Evolutionary conservation across 1,140 invertebrate genomes (phyloP).

Genomic region (Diplogasteroides magnus): DNA sequence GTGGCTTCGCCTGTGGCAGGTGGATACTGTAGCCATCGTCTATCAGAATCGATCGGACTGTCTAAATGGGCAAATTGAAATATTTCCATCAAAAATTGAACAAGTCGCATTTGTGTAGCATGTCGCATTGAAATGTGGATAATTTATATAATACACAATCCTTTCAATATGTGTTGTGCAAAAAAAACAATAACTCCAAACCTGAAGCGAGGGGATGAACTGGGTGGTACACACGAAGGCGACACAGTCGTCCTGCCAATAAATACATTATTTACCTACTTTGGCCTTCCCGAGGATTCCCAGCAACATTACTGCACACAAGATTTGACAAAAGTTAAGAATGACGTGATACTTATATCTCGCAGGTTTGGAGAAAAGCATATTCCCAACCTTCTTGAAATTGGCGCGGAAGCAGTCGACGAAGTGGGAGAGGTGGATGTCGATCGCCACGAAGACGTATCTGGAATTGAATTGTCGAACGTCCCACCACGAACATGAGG

Average conservation of each 20-base stretch:
- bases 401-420: conserved; percentile 69
- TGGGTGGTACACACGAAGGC: conserved; percentile 92
- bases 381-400: neutral
- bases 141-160: too few relatives aligned
- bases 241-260: too few relatives aligned
- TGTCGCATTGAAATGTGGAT: too few relatives aligned
- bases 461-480: too few relatives aligned
- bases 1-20: conserved; percentile 83
- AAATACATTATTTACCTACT: too few relatives aligned
- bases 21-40: conserved; percentile 69
- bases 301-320: neutral
- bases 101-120: too few relatives aligned
- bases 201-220: conserved; percentile 86
- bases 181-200: too few relatives aligned
- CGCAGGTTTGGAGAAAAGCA: neutral
- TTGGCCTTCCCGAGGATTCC: conserved; percentile 55
- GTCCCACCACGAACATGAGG: too few relatives aligned
- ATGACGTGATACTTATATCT: neutral
- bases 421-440: conserved; percentile 84
- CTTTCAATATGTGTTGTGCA: too few relatives aligned
- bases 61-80: too few relatives aligned
- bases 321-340: too few relatives aligned
- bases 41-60: conserved; percentile 68
- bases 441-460: conserved; percentile 89
- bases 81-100: too few relatives aligned